These are phyloP conservation scores for Lepidonotus clava DNA, from an alignment of 2,888 invertebrate genomes.

Conservation along the genomic window DNA sequence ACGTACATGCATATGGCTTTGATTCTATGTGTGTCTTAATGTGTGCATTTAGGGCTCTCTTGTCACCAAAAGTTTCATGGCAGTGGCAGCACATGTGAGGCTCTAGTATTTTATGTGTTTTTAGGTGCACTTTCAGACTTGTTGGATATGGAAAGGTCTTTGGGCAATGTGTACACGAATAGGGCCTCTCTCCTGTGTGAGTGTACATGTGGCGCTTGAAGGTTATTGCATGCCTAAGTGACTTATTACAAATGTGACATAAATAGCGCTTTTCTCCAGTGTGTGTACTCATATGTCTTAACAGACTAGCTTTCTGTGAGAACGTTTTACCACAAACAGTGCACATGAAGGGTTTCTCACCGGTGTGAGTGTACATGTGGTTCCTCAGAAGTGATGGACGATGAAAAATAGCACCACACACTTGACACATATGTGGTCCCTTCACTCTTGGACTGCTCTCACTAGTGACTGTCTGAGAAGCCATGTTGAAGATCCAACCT, in stretches of 20 bases:
- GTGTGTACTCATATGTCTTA: constrained; percentile 30
- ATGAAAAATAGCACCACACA: too few relatives aligned
- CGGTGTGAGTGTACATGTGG: constrained; percentile 20
- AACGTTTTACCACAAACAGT: constrained; percentile 6
- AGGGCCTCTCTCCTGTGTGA: constrained; percentile 57
- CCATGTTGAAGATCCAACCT: too few relatives aligned
- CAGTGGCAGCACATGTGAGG: constrained; percentile 55
- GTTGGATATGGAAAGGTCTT: constrained; percentile 56
- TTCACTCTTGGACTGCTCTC: too few relatives aligned
- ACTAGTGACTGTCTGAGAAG: too few relatives aligned
- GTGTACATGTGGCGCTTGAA: constrained; percentile 56
- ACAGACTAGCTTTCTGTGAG: neutral
- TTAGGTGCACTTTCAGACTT: constrained; percentile 55
- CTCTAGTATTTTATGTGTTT: constrained; percentile 47
- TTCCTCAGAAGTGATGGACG: too few relatives aligned
- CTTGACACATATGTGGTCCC: too few relatives aligned
- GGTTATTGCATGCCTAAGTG: constrained; percentile 57
- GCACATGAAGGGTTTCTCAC: constrained; percentile 1
- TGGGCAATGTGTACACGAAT: constrained; percentile 55
- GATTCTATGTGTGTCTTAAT: constrained; percentile 50
- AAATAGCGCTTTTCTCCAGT: constrained; percentile 55
- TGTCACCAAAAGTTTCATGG: constrained; percentile 55
- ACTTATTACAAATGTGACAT: constrained; percentile 57
- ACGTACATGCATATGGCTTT: constrained; percentile 50
- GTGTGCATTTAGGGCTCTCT: constrained; percentile 55